Base-by-base conservation (phyloP, 2,797 vertebrate species). In the Heliangelus exortis region DNA sequence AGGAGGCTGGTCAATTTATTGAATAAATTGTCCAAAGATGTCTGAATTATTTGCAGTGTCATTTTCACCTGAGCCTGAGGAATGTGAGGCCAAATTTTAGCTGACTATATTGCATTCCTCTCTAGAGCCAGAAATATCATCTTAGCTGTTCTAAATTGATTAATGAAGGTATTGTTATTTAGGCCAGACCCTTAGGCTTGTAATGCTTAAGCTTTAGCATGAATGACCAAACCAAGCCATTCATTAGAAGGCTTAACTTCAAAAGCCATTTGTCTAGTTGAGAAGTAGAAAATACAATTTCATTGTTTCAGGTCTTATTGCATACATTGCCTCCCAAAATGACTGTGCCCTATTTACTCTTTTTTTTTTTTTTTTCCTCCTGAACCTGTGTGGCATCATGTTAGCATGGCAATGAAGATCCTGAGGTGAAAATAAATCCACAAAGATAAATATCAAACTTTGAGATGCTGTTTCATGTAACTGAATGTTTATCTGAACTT, bases 341-440 rank as follows among this genome's bases (percentile, higher is more conserved):
- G 19, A 50, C 53, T 0, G 7, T 71, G 29, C 26, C n/a, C 1
- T 5, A 61, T 62, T 91, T 84, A 84, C 53, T 55, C 8, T 20
- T 28, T 23, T n/a, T 39, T 31, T 33, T 39, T 43, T 31, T 15
- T 54, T 23, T 16, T 2, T 7, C 10, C 31, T 48, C 31, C 50
- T 69, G 73, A 92, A 92, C 95, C 87, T 94, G 68, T 91, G 57
- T 67, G 61, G 66, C 55, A 72, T 94, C 79, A 31, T 15, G 41
- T 39, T 75, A 80, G 25, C 36, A 51, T 87, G 93, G 59, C 86
- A 90, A 87, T 92, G 78, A 69, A 87, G 84, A 90, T 95, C 92
- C 95, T 61, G 96, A 96, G 90, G 82, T 96, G 41, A 91, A 95
- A 96, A 96, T 84, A 94, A 93, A 95, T 93, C 95, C 82, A 88